A percentile compares a stretch with the other conserved stretches of the same genome.
These are phyloP conservation scores for Nothoprocta pentlandii DNA, from an alignment of 2,113 vertebrate genomes.

Conservation along the genomic window DNA sequence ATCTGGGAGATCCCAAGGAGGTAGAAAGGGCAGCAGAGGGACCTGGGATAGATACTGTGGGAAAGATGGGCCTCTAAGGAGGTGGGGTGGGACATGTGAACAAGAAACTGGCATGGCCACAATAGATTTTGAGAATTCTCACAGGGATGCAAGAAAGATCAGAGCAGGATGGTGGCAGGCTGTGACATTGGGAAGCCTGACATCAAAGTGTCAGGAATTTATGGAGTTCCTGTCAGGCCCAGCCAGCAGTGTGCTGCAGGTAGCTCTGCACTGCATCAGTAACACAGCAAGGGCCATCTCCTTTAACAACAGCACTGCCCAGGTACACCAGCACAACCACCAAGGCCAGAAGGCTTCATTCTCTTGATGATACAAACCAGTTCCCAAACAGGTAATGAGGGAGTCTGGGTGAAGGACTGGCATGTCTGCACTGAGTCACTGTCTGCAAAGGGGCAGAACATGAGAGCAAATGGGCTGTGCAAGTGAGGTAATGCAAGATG, in stretches of 20 bases:
- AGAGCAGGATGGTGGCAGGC: neutral
- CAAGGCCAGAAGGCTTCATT: neutral
- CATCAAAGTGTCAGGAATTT: neutral
- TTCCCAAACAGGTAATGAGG: neutral
- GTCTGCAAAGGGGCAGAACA: neutral
- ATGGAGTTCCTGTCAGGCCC: neutral
- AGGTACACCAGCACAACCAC: neutral
- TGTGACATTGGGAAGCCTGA: neutral
- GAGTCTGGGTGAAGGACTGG: neutral
- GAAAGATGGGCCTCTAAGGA: neutral
- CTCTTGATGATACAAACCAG: neutral
- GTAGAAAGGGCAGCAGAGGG: neutral
- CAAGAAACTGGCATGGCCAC: neutral
- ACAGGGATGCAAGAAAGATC: neutral
- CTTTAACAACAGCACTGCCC: accelerated
- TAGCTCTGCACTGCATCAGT: neutral
- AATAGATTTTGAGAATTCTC: neutral
- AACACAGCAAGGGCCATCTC: neutral
- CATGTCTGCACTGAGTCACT: neutral
- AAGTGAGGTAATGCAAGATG: neutral
- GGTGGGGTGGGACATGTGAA: neutral
- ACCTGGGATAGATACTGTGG: neutral
- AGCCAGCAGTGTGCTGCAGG: neutral
- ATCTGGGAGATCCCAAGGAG: neutral
- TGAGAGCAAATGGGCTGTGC: neutral